These are phyloP conservation scores for Periplaneta americana DNA, from an alignment of 1,140 invertebrate genomes.

Conservation along the genomic window DNA sequence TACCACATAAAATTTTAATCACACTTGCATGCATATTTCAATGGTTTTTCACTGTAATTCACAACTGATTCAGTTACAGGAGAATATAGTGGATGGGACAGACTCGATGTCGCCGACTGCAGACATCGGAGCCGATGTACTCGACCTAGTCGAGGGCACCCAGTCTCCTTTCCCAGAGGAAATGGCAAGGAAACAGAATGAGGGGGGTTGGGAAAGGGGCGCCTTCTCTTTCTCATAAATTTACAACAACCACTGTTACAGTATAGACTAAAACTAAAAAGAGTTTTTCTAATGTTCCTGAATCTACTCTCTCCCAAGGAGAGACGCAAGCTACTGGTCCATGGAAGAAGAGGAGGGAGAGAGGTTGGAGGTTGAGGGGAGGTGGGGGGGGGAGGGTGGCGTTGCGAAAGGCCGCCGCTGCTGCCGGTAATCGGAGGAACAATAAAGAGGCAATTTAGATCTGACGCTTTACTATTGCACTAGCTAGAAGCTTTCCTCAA, in stretches of 20 bases:
- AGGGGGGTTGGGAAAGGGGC: background rate
- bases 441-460: slow-evolving; percentile 13
- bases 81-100: too few species aligned
- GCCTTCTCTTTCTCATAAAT: background rate
- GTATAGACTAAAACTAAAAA: background rate
- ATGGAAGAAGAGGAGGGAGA: too few species aligned
- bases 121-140: too few species aligned
- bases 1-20: too few species aligned
- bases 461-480: background rate
- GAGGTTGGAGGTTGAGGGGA: background rate
- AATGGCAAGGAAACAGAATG: background rate
- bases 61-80: too few species aligned
- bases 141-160: background rate
- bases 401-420: background rate
- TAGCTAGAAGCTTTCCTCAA: background rate
- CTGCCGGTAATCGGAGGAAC: slow-evolving; percentile 5
- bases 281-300: background rate
- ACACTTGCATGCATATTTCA: too few species aligned
- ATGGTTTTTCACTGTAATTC: too few species aligned
- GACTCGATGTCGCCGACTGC: too few species aligned
- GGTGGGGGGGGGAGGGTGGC: background rate
- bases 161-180: background rate
- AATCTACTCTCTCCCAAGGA: too few species aligned
- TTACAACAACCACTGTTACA: background rate
- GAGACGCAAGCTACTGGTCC: too few species aligned